phyloP scores from a whole-genome alignment of 35 echinoderm and acorn worm species.

The Heliocidaris tuberculata region DNA sequence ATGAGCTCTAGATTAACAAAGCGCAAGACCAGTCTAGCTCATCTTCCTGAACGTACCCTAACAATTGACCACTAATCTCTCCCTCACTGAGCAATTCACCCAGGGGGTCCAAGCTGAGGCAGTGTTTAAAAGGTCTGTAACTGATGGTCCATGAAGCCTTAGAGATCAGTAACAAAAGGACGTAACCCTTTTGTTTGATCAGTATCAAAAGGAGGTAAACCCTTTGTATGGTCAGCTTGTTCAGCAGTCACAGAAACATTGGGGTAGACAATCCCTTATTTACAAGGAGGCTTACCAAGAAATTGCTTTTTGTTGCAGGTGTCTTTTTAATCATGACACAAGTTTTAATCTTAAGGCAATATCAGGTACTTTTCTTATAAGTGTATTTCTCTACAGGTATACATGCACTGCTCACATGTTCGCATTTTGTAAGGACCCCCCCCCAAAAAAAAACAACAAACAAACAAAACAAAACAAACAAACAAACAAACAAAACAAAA shows the following conservation, averaged over 20 bases:
- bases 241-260: not conserved
- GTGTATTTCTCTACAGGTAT: no score
- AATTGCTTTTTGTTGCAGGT: not conserved
- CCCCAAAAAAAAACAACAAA: no score
- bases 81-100: not conserved
- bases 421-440: no score
- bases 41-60: not conserved
- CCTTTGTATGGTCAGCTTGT: not conserved
- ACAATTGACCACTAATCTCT: not conserved
- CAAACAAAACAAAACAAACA: no score
- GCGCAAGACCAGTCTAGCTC: not conserved
- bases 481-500: no score
- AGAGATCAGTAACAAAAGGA: not conserved
- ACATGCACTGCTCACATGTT: no score
- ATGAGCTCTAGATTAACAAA: not conserved
- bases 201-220: not conserved
- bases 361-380: not conserved
- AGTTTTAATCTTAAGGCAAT: not conserved
- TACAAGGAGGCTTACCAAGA: not conserved
- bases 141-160: not conserved
- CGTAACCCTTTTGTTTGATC: not conserved
- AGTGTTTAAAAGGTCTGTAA: not conserved
- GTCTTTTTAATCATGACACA: not conserved
- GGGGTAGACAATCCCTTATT: not conserved
- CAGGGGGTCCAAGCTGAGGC: not conserved